Evolutionary conservation across 2,797 vertebrate species (phyloP).

Genomic region (Macrochelys suwanniensis): DNA sequence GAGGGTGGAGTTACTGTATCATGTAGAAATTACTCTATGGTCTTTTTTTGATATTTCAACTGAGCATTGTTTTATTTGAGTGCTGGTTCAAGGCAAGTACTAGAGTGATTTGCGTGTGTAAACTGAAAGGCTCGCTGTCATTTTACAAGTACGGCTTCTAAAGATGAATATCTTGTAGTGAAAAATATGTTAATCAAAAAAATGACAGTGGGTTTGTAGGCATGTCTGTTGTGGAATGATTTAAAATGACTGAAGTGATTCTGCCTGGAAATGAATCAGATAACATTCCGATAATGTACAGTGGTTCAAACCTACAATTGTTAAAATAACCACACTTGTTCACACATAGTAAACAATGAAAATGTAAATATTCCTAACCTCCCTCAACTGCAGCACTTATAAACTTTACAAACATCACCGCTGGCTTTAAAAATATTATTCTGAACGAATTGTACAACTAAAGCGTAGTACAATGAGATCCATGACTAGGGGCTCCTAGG

Average conservation of each 20-base stretch:
- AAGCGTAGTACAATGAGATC: not conserved
- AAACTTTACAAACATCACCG: not conserved
- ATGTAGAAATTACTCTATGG: not conserved
- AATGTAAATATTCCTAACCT: not conserved
- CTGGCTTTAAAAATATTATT: not conserved
- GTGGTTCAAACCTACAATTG: slow-evolving; percentile 12
- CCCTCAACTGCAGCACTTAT: not conserved
- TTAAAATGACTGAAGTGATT: slow-evolving; percentile 46
- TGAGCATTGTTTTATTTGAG: slow-evolving; percentile 39
- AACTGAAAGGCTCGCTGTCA: not conserved
- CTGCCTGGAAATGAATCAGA: slow-evolving; percentile 55
- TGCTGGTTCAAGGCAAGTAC: not conserved
- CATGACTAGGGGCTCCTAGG: not conserved
- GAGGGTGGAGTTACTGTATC: not conserved
- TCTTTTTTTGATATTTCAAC: not conserved
- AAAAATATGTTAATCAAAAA: slow-evolving; percentile 33
- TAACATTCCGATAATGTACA: not conserved
- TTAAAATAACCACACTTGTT: not conserved
- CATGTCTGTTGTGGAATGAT: slow-evolving; percentile 25
- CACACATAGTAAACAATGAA: not conserved
- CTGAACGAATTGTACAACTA: not conserved
- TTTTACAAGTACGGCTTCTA: not conserved
- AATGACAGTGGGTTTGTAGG: slow-evolving; percentile 38
- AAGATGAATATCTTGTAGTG: slow-evolving; percentile 51
- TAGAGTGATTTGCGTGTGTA: not conserved